phyloP scores from a whole-genome alignment of 2,888 invertebrate genomes.

The Oeneis ivallda region DNA sequence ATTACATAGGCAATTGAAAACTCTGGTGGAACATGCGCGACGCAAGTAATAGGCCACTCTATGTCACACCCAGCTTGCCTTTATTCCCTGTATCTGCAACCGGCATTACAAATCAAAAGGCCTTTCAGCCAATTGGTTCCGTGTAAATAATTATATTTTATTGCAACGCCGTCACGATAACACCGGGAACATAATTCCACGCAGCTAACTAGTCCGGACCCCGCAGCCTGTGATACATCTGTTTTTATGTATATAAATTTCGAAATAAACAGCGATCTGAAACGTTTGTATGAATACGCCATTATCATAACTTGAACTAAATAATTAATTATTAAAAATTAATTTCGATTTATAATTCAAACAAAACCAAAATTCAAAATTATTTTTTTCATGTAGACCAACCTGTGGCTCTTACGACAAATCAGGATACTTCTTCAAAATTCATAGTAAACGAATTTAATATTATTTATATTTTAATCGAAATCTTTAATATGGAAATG shows the following conservation, averaged over 20 bases:
- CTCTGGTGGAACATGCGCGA: not conserved
- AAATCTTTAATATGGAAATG: too few species aligned
- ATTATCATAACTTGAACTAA: not conserved
- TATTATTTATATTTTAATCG: too few species aligned
- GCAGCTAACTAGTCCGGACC: conserved; percentile 65
- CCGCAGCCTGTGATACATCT: conserved; percentile 48
- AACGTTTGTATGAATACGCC: not conserved
- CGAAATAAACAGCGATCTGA: conserved; percentile 32
- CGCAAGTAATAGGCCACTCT: not conserved
- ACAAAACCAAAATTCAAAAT: too few species aligned
- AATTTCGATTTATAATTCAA: too few species aligned
- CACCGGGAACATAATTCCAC: conserved; percentile 65
- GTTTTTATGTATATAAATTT: conserved; percentile 46
- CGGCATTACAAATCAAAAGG: conserved; percentile 52
- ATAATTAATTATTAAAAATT: not conserved
- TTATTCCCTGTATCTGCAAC: conserved; percentile 17
- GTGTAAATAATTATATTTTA: conserved; percentile 78
- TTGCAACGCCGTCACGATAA: conserved; percentile 63
- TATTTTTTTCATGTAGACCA: too few species aligned
- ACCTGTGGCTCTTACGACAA: too few species aligned
- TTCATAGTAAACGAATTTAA: too few species aligned
- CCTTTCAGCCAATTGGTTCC: conserved; percentile 71
- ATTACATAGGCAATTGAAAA: not conserved
- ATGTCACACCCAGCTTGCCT: conserved; percentile 4
- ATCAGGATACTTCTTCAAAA: too few species aligned